These are phyloP conservation scores for Prosapia bicincta DNA, from an alignment of 2,888 invertebrate genomes.

Conservation along the genomic window DNA sequence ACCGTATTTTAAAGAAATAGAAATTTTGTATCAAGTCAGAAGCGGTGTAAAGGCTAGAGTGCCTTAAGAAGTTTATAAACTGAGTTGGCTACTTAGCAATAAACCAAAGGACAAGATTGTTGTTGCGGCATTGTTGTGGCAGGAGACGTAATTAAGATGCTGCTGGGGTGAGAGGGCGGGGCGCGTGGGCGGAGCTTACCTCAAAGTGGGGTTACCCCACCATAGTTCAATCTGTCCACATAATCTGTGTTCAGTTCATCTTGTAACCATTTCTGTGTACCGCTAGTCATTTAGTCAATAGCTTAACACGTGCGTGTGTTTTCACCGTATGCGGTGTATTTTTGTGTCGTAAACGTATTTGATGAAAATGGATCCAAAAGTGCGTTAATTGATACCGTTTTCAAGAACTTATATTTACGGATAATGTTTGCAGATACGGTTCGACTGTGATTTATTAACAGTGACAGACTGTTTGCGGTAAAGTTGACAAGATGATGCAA, in stretches of 20 bases:
- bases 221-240: conserved; percentile 15
- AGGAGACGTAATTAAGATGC: conserved; percentile 22
- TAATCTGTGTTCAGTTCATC: conserved; percentile 7
- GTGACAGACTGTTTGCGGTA: no score
- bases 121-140: conserved; percentile 26
- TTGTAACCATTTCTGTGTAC: neutral
- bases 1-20: no score
- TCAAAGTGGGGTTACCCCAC: conserved; percentile 2
- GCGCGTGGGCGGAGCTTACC: conserved; percentile 3
- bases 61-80: neutral
- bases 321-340: neutral
- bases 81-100: neutral
- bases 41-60: neutral
- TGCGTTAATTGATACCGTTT: no score
- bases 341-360: neutral
- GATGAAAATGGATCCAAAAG: no score
- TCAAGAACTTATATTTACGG: no score
- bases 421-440: no score
- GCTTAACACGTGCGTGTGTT: neutral
- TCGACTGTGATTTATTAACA: no score
- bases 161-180: conserved; percentile 10
- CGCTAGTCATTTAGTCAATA: neutral
- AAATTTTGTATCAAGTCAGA: neutral
- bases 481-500: conserved; percentile 40
- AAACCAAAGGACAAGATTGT: conserved; percentile 3